These are phyloP conservation scores for Trachelipus rathkii DNA, from an alignment of 1,140 invertebrate genomes.

Conservation along the genomic window DNA sequence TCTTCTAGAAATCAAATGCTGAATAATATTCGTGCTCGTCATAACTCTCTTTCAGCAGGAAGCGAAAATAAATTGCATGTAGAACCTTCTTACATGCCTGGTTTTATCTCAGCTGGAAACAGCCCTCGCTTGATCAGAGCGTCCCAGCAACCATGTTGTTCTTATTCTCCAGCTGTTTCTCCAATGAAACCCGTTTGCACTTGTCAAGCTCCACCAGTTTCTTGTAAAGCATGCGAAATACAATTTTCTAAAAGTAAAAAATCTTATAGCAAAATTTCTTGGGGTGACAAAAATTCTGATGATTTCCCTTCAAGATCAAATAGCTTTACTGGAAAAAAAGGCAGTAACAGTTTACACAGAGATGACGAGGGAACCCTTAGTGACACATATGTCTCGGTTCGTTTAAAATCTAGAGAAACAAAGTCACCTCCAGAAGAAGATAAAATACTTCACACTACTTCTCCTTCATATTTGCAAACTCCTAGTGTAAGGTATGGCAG, in stretches of 20 bases:
- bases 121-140: slow-evolving; percentile 18
- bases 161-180: slow-evolving; percentile 16
- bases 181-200: slow-evolving; percentile 29
- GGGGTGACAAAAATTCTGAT: neutral
- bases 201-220: slow-evolving; percentile 25
- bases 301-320: slow-evolving; percentile 25
- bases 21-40: neutral
- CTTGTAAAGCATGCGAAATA: slow-evolving; percentile 30
- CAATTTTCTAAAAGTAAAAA: slow-evolving; percentile 1
- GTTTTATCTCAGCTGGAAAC: slow-evolving; percentile 1
- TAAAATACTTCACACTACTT: neutral
- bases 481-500: neutral
- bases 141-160: slow-evolving; percentile 7
- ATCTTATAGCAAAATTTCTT: slow-evolving; percentile 18
- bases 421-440: neutral
- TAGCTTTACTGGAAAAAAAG: slow-evolving; percentile 28
- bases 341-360: neutral
- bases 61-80: neutral
- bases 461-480: too few species aligned
- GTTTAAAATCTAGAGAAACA: slow-evolving; percentile 8
- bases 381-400: slow-evolving; percentile 35
- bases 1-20: neutral
- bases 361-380: slow-evolving; percentile 37
- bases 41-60: neutral
- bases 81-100: neutral